Conservation (phyloP, 2,888 invertebrate species). For the Lucinisca nassula region DNA sequence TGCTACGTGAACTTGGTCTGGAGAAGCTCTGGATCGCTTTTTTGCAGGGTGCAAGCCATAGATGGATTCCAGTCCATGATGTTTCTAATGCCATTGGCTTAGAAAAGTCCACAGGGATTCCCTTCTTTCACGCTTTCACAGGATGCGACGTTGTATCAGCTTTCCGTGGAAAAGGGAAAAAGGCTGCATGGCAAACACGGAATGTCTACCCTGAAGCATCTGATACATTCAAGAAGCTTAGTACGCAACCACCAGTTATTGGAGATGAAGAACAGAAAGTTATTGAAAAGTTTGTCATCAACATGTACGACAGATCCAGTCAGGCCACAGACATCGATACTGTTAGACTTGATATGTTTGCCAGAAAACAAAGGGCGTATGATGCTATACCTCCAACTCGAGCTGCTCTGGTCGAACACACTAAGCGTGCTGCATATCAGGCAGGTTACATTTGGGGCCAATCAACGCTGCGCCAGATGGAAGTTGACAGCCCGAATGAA, state of each 20-base stretch:
- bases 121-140: constrained; percentile 71
- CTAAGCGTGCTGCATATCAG: constrained; percentile 63
- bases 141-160: constrained; percentile 70
- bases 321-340: neutral
- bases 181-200: constrained; percentile 72
- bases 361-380: neutral
- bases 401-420: neutral
- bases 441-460: no score
- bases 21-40: constrained; percentile 64
- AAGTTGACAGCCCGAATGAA: constrained; percentile 17
- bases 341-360: neutral
- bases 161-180: constrained; percentile 68
- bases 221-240: constrained; percentile 32
- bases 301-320: neutral
- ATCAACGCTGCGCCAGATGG: neutral
- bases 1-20: constrained; percentile 34
- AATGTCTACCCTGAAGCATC: constrained; percentile 55
- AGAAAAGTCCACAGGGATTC: no score
- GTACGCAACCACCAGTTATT: constrained; percentile 22
- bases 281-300: neutral
- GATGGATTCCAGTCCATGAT: constrained; percentile 69
- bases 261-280: neutral
- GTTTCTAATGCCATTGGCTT: no score
- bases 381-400: neutral
- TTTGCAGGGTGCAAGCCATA: constrained; percentile 46